phyloP scores from a whole-genome alignment of 2,888 invertebrate genomes.

The Sesia bembeciformis region DNA sequence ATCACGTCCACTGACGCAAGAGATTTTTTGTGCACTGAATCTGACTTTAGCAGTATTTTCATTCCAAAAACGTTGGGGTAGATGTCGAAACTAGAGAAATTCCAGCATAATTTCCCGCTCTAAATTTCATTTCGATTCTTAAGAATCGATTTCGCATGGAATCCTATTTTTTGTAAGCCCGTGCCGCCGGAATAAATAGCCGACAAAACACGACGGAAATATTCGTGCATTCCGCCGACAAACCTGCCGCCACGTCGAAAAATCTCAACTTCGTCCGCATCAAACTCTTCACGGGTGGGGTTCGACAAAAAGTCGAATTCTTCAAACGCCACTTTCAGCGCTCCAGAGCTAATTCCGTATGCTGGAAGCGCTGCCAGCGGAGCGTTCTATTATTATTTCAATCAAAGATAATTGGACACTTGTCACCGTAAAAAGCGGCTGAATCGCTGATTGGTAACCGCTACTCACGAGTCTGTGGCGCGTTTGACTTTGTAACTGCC shows the following conservation, averaged over 20 bases:
- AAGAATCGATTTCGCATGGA: constrained; percentile 37
- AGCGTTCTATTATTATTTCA: constrained; percentile 61
- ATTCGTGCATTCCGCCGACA: constrained; percentile 38
- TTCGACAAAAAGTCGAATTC: constrained; percentile 37
- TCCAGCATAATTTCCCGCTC: not conserved
- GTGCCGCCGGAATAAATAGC: constrained; percentile 42
- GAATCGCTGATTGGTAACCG: constrained; percentile 30
- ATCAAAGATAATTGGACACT: constrained; percentile 65
- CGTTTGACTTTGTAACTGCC: constrained; percentile 34
- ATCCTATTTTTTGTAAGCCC: constrained; percentile 4
- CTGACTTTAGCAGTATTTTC: no score
- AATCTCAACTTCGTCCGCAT: constrained; percentile 21
- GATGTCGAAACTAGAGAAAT: constrained; percentile 3
- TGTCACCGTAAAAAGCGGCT: constrained; percentile 52
- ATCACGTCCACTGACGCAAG: no score
- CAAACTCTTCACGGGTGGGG: constrained; percentile 57
- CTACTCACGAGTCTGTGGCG: constrained; percentile 36
- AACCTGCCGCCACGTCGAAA: constrained; percentile 39
- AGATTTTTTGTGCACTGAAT: no score
- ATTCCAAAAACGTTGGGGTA: not conserved
- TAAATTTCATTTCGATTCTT: constrained; percentile 23
- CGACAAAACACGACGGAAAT: constrained; percentile 51
- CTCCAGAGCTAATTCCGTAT: constrained; percentile 37
- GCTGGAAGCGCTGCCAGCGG: constrained; percentile 36
- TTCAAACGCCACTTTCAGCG: constrained; percentile 16